Base-by-base conservation (phyloP, 2,888 invertebrate genomes). In the Synergus itoensis region DNA sequence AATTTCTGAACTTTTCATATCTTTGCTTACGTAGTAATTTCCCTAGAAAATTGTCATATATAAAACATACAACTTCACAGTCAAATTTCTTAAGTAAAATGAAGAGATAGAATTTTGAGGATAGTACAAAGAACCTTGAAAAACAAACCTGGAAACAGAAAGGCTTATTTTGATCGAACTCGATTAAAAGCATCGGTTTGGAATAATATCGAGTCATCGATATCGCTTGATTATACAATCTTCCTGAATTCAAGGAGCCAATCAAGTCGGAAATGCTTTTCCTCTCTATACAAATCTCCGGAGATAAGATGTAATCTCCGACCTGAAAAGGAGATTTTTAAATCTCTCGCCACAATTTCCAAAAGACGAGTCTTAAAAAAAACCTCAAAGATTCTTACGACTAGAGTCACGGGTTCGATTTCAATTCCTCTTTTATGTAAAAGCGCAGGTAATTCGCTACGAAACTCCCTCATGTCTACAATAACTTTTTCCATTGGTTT, bases 391-490 rank as follows among this genome's bases (percentile, higher is more conserved):
- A 57, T 57, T 18, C 88, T 85, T 90, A 95, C 96, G 88, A 95
- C 94, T 67, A 98, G 94, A n/a, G 97, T 98, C 1, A 97, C 93
- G 0, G 98, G 98, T 85, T 98, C 96, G 77, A 99, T 96, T 89
- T 98, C 97, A 80, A 99, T 96, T 9, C 98, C 98, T 78, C 98
- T 95, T 89, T 96, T 96, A 91, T 99, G 99, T 80, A 99, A 95
- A 73, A 99, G 93, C 2, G 98, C 96, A 0, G 99, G 99, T 76
- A 99, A 93, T 92, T 99, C 99, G 78, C 99, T 98, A 60, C 99
- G 95, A 91, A 99, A 99, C 93, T 99, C 99, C 86, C 99, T 94
- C 96, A 99, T 98, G 92, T 99, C 99, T 16, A 99, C 99, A 84
- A 99, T 95, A 41, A 97, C 93, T 86, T 94, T 93, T 60, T 73